Percentiles rank a stretch among this genome's conserved stretches.
Evolutionary conservation across 2,797 vertebrate species (phyloP).

Genomic region (Pristis pectinata): DNA sequence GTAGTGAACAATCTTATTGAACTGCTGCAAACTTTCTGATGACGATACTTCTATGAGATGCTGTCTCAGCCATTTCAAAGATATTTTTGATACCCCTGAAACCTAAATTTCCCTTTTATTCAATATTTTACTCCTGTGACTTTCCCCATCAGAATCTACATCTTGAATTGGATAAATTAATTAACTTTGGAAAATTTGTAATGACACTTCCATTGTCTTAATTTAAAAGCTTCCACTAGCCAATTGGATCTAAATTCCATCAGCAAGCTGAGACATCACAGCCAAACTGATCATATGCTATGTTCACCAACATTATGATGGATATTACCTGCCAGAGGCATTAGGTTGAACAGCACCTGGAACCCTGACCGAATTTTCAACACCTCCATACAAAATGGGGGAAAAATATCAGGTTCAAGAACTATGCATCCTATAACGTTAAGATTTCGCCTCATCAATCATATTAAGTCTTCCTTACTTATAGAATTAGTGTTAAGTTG

Average conservation of each 20-base stretch:
- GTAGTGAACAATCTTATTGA: too few species aligned
- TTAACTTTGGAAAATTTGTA: background rate
- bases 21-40: too few species aligned
- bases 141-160: background rate
- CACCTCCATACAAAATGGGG: too few species aligned
- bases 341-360: too few species aligned
- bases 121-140: background rate
- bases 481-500: too few species aligned
- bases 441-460: too few species aligned
- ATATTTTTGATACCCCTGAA: background rate
- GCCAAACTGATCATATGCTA: background rate
- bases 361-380: too few species aligned
- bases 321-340: too few species aligned
- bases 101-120: background rate
- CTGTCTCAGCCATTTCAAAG: background rate
- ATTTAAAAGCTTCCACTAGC: background rate
- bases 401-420: too few species aligned
- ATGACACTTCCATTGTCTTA: background rate
- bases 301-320: too few species aligned
- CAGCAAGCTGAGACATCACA: background rate
- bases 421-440: too few species aligned
- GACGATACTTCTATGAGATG: background rate
- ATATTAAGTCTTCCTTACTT: too few species aligned
- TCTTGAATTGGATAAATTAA: background rate
- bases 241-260: background rate